Evolutionary conservation across 2,113 vertebrate genomes (phyloP).

Genomic region (Coptodon bakossiorum): DNA sequence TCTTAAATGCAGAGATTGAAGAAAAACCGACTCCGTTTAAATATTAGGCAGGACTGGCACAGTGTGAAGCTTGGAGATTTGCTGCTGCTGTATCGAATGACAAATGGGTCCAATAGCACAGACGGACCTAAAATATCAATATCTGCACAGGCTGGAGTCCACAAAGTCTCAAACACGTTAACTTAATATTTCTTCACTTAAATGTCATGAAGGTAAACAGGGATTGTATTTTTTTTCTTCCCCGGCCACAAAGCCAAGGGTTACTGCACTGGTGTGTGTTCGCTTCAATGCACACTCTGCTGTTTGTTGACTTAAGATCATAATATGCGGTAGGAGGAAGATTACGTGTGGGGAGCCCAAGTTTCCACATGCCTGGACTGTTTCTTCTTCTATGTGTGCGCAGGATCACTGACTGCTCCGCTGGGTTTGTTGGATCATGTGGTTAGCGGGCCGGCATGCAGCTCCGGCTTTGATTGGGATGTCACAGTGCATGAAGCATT

Average conservation of each 20-base stretch:
- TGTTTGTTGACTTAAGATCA: slow-evolving; percentile 56
- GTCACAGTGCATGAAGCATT: slow-evolving; percentile 21
- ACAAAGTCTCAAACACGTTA: slow-evolving; percentile 29
- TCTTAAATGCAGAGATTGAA: not conserved
- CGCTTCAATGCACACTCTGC: slow-evolving; percentile 32
- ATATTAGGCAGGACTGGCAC: not conserved
- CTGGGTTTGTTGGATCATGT: slow-evolving; percentile 13
- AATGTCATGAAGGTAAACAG: not conserved
- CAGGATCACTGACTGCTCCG: slow-evolving; percentile 20
- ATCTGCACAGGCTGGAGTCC: not conserved
- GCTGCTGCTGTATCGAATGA: not conserved
- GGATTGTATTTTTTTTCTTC: slow-evolving; percentile 9
- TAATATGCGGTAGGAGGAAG: slow-evolving; percentile 54
- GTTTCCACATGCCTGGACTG: slow-evolving; percentile 54
- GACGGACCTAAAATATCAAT: slow-evolving; percentile 19
- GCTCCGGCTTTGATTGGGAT: slow-evolving; percentile 12
- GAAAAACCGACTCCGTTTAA: not conserved
- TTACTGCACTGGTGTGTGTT: not conserved
- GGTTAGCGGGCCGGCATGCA: not conserved
- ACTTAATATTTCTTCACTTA: slow-evolving; percentile 23
- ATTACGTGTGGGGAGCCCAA: slow-evolving; percentile 48
- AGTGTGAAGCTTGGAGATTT: not conserved
- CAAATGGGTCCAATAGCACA: not conserved
- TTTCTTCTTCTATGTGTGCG: slow-evolving; percentile 37
- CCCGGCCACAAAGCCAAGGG: not conserved